Evolutionary conservation across 2,113 vertebrate genomes (phyloP).

Genomic region (Cyanoderma ruficeps): DNA sequence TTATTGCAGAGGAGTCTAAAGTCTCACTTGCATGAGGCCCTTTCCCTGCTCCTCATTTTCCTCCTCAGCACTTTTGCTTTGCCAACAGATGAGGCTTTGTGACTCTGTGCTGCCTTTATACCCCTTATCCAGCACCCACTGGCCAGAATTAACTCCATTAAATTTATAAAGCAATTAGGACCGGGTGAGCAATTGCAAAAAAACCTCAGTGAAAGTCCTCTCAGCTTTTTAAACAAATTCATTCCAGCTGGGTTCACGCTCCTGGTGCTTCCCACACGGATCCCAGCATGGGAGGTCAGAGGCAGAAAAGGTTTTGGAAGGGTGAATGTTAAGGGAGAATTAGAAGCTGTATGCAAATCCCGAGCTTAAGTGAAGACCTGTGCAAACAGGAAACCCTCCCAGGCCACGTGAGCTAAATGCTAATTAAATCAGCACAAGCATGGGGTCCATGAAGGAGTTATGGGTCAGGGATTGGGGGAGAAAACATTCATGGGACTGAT

Average conservation of each 20-base stretch:
- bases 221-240: slow-evolving; percentile 37
- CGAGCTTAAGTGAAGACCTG: not conserved
- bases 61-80: not conserved
- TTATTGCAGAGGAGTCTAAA: not conserved
- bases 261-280: not conserved
- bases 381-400: not conserved
- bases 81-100: fast-evolving
- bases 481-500: not conserved
- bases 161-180: slow-evolving; percentile 22
- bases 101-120: not conserved
- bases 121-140: not conserved
- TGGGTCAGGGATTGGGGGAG: not conserved
- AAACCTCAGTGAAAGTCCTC: not conserved
- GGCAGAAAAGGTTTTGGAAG: not conserved
- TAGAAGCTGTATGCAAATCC: slow-evolving; percentile 9
- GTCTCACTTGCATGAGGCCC: fast-evolving
- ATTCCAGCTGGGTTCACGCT: slow-evolving; percentile 1
- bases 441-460: not conserved
- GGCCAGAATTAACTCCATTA: not conserved
- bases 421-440: slow-evolving; percentile 23
- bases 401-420: not conserved
- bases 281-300: not conserved
- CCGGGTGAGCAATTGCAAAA: not conserved
- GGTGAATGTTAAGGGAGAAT: slow-evolving; percentile 10
- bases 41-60: not conserved